Evolutionary conservation across 2,797 vertebrate species (phyloP).

Genomic region (Squalus acanthias): DNA sequence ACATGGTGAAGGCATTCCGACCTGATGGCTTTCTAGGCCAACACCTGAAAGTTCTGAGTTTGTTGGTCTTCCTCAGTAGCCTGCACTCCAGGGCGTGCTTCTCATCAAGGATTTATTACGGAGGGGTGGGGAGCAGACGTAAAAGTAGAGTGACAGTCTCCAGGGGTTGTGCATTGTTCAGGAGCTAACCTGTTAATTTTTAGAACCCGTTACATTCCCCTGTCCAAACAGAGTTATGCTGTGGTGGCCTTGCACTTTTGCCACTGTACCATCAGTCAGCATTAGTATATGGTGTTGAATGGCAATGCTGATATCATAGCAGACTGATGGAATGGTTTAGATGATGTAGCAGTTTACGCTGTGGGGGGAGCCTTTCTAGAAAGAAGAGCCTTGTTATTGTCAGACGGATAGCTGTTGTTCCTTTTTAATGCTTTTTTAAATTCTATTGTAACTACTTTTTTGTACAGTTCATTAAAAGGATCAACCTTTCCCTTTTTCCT

Average conservation of each 20-base stretch:
- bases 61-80: not conserved
- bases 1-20: not conserved
- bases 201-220: not conserved
- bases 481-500: not conserved
- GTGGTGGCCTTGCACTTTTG: not conserved
- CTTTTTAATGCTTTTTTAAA: not conserved
- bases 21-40: not conserved
- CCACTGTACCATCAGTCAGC: not conserved
- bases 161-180: not conserved
- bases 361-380: not conserved
- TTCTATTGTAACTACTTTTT: not conserved
- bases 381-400: slow-evolving; percentile 7
- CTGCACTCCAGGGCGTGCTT: not conserved
- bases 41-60: not conserved
- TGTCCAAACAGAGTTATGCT: not conserved
- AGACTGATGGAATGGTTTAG: not conserved
- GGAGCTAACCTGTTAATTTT: not conserved
- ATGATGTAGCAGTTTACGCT: slow-evolving; percentile 26
- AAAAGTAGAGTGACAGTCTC: not conserved
- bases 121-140: not conserved
- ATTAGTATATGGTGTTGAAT: not conserved
- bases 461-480: not conserved
- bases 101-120: not conserved
- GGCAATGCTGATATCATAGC: not conserved
- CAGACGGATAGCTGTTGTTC: not conserved